Conservation (phyloP, 1,140 invertebrate genomes). For the Notospermus geniculatus region DNA sequence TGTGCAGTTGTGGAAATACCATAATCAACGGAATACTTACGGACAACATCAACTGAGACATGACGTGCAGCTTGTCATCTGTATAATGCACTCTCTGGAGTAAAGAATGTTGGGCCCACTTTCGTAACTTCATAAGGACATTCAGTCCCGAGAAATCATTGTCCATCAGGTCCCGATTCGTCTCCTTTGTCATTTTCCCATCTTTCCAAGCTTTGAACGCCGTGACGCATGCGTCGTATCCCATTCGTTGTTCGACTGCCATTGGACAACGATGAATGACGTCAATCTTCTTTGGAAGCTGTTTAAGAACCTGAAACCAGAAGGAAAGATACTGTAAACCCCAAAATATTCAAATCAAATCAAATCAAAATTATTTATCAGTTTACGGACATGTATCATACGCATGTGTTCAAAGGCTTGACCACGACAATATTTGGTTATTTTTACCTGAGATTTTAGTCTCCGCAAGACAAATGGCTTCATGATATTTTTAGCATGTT, state of each 20-base stretch:
- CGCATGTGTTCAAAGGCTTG: too few species aligned
- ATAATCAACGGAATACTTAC: too few species aligned
- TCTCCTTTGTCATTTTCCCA: conserved; percentile 21
- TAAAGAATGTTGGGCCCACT: conserved; percentile 58
- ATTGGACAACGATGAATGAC: conserved; percentile 66
- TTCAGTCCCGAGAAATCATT: conserved; percentile 29
- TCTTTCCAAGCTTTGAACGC: conserved; percentile 59
- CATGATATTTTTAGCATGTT: conserved; percentile 92
- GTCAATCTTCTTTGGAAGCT: conserved; percentile 74
- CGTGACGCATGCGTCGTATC: conserved; percentile 74
- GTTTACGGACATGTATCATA: too few species aligned
- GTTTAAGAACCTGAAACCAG: conserved; percentile 68
- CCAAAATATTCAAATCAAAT: too few species aligned
- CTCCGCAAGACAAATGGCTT: conserved; percentile 91
- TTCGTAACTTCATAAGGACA: conserved; percentile 54
- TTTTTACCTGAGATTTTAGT: conserved; percentile 67
- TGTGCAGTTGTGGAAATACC: too few species aligned
- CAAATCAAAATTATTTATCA: too few species aligned
- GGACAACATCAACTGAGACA: conserved; percentile 71
- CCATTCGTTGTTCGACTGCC: conserved; percentile 67
- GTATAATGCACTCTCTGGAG: conserved; percentile 76
- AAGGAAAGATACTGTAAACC: too few species aligned
- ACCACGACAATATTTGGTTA: background rate
- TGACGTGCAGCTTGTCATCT: conserved; percentile 66
- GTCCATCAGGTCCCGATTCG: conserved; percentile 1